A percentile compares a stretch with the other conserved stretches of the same genome.
Evolutionary conservation across 1,140 invertebrate species (phyloP).

Genomic region (Pygmarrhopalites habei): DNA sequence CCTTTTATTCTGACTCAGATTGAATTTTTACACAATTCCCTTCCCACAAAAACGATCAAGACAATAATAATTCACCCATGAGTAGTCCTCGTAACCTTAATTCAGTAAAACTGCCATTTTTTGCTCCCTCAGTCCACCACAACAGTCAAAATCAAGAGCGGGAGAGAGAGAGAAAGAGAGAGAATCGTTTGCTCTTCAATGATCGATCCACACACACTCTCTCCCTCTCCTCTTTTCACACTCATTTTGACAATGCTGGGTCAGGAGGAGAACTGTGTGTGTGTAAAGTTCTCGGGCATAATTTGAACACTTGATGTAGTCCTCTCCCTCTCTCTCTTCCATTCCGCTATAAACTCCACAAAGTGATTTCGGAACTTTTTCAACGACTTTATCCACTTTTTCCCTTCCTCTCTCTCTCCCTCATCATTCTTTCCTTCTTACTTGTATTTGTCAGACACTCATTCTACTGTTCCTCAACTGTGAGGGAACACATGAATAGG

Average conservation of each 20-base stretch:
- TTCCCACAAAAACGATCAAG: conserved; percentile 3
- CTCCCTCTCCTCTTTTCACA: not conserved
- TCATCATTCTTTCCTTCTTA: too few relatives aligned
- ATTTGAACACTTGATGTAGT: too few relatives aligned
- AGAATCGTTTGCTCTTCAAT: not conserved
- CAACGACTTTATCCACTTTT: not conserved
- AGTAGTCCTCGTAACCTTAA: conserved; percentile 6
- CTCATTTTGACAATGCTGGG: not conserved
- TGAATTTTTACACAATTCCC: conserved; percentile 13
- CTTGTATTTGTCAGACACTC: too few relatives aligned
- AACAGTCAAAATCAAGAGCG: too few relatives aligned
- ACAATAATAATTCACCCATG: conserved; percentile 15
- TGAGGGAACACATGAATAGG: too few relatives aligned
- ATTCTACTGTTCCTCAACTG: too few relatives aligned
- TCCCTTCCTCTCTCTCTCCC: not conserved
- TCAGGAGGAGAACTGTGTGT: too few relatives aligned
- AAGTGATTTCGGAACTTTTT: too few relatives aligned
- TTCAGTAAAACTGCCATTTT: not conserved
- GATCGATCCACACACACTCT: conserved; percentile 10
- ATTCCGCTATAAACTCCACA: too few relatives aligned
- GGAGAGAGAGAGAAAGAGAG: too few relatives aligned
- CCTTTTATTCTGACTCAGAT: not conserved
- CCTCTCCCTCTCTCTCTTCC: too few relatives aligned
- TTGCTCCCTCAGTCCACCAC: not conserved
- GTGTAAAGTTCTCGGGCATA: too few relatives aligned